These are phyloP conservation scores for Arothron firmamentum DNA, from an alignment of 2,113 vertebrate species.

Conservation along the genomic window DNA sequence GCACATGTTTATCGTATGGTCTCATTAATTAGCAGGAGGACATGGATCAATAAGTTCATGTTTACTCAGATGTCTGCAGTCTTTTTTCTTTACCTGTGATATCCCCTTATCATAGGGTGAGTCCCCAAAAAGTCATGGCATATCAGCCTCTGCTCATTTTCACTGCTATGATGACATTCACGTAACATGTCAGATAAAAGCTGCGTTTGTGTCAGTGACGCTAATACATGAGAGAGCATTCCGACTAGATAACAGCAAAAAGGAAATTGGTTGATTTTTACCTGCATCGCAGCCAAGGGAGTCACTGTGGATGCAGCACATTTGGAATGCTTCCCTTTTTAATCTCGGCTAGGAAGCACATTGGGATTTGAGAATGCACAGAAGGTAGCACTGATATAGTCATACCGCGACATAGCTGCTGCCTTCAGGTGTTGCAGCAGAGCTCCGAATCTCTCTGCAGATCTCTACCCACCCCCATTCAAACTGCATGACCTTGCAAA, in stretches of 20 bases:
- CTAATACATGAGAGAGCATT: slow-evolving; percentile 20
- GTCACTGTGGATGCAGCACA: slow-evolving; percentile 47
- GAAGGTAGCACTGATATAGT: slow-evolving; percentile 53
- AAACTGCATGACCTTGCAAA: slow-evolving; percentile 67
- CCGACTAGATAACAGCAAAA: slow-evolving; percentile 15
- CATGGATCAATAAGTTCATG: slow-evolving; percentile 34
- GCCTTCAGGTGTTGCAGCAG: slow-evolving; percentile 39
- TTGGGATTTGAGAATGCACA: slow-evolving; percentile 34
- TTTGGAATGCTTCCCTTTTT: slow-evolving; percentile 50
- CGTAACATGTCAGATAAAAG: slow-evolving; percentile 55
- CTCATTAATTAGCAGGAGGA: slow-evolving; percentile 13
- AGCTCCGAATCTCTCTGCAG: slow-evolving; percentile 42
- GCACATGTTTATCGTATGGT: slow-evolving; percentile 10
- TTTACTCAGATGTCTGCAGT: slow-evolving; percentile 25
- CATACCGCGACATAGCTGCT: slow-evolving; percentile 39
- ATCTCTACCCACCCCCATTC: slow-evolving; percentile 44
- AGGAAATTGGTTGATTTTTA: slow-evolving; percentile 12
- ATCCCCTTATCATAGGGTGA: slow-evolving; percentile 33
- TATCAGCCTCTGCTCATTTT: slow-evolving; percentile 27
- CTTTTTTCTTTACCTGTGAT: slow-evolving; percentile 23
- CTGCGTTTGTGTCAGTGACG: slow-evolving; percentile 28
- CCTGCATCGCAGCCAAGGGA: slow-evolving; percentile 19
- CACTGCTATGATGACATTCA: slow-evolving; percentile 47
- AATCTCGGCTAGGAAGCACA: slow-evolving; percentile 35
- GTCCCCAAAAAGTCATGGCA: slow-evolving; percentile 37